Conservation (phyloP, 2,888 invertebrate species). For the Acheta domesticus region DNA sequence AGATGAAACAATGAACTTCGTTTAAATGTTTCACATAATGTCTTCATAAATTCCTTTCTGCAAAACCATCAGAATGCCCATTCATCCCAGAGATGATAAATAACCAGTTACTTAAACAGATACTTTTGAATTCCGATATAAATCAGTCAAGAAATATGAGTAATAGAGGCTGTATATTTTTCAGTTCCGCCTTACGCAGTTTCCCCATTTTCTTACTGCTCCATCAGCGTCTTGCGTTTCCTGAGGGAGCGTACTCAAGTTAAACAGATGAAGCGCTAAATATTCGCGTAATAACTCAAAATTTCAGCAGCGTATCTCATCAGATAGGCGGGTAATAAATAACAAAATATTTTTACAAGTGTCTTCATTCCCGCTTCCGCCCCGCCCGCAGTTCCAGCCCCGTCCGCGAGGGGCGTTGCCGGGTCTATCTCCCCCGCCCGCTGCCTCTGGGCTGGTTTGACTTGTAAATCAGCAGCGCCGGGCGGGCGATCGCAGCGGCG, state of each 20-base stretch:
- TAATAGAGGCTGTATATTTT: not conserved
- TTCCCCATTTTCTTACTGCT: not conserved
- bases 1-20: too few relatives aligned
- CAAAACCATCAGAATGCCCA: too few relatives aligned
- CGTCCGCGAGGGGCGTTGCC: too few relatives aligned
- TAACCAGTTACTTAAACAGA: not conserved
- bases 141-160: not conserved
- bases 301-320: constrained; percentile 1
- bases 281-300: not conserved
- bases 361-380: not conserved
- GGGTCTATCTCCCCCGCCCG: too few relatives aligned
- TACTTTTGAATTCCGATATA: not conserved
- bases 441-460: not conserved
- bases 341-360: not conserved
- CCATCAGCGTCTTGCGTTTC: not conserved
- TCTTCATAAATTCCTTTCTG: too few relatives aligned
- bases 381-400: too few relatives aligned
- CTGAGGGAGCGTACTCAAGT: not conserved
- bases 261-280: not conserved
- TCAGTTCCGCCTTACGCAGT: not conserved
- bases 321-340: not conserved
- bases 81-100: not conserved
- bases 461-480: not conserved
- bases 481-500: not conserved
- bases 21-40: too few relatives aligned